Evolutionary conservation across 1,140 invertebrate genomes (phyloP), one percentile per base, ranked within the genome.

Genomic region (Harpegnathos saltator): DNA sequence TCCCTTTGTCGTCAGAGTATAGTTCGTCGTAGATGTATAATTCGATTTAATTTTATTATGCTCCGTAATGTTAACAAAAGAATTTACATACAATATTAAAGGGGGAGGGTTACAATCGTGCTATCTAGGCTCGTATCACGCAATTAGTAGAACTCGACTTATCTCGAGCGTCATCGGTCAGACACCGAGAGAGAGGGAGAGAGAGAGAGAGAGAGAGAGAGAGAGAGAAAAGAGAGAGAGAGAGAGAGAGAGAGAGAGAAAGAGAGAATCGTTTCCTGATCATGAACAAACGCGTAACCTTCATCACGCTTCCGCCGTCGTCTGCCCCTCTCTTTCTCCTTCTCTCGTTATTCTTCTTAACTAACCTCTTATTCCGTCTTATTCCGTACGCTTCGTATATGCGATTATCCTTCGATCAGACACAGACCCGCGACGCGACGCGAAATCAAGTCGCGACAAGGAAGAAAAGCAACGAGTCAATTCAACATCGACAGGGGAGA

Each of bases 81-180:
- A 65, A 65, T 63, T 63, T 63, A 59, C 52, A 38, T 77, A 22
- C 11, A 52, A 77, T 14, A n/a, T 77, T 65, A 77, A 66, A 56
- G 15, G 17, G 2, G 11, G 11, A 24, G 2, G 4, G 11, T 77
- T 66, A 38, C 26, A 65, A 65, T n/a, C 22, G 3, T 54, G 15
- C 29, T 56, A 77, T 3, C 7, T 65, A 29, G 4, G 56, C 24
- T 65, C 29, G 19, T 66, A 74, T 74, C 44, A 52, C 38, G 54
- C 44, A 77, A 77, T 77, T 66, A n/a, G 11, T 77, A 66, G 17
- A 26, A 74, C 24, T 61, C 3, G 14, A 33, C 17, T 52, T 22
- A 44, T 74, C 15, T 74, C 71, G 44, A 75, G 58, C 1, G 11
- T 65, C 11, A 62, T 50, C n/a, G 29, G 54, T 65, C n/a, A 15